Conservation (phyloP, 2,113 vertebrate genomes). For the Hylia prasina region DNA sequence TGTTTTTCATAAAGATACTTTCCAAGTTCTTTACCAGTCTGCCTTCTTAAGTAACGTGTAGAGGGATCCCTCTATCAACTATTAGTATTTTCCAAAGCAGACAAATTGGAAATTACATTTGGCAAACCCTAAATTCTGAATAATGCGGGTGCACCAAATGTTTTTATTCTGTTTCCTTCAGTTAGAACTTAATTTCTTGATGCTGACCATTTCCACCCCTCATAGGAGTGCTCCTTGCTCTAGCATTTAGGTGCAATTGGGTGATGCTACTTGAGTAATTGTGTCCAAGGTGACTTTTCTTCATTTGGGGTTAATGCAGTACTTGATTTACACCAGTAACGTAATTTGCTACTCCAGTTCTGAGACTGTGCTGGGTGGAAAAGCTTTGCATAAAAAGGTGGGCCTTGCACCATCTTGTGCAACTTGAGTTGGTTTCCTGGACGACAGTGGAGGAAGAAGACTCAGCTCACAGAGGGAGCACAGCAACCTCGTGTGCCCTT, state of each 20-base stretch:
- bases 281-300: background rate
- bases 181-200: background rate
- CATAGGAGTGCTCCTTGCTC: background rate
- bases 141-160: background rate
- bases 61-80: background rate
- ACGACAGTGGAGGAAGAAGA: background rate
- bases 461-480: background rate
- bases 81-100: background rate
- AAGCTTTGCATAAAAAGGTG: background rate
- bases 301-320: background rate
- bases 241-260: background rate
- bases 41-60: background rate
- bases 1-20: background rate
- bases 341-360: background rate
- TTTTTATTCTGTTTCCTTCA: background rate
- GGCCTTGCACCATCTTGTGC: background rate
- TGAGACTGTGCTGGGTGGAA: background rate
- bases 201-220: background rate
- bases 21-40: background rate
- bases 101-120: background rate
- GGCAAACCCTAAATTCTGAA: background rate
- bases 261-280: background rate
- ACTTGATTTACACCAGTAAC: background rate
- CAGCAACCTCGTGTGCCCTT: accelerated
- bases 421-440: background rate